Evolutionary conservation across 2,113 vertebrate genomes (phyloP), one percentile per base, ranked within the genome.

Genomic region (Rhizomys pruinosus): DNA sequence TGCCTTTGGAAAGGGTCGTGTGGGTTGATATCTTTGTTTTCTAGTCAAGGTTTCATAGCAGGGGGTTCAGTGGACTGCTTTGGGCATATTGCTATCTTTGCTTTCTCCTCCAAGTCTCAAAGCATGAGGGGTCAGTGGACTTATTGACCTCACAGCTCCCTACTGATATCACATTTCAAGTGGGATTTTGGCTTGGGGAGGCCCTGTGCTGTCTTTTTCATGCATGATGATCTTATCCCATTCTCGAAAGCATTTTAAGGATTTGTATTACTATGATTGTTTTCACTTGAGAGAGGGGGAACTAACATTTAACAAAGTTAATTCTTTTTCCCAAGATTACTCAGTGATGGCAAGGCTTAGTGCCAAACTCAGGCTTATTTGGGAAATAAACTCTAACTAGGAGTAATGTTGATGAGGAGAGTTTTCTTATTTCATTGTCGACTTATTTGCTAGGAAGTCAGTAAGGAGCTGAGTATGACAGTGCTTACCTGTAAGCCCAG

Each of bases 131-230:
- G 25, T 17, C 2, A 11, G 27, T 4, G 13, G 47, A 20, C 37
- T 0, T 5, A 22, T 0, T 25, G 55, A 12, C 4, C 32, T 17
- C 23, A 2, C 3, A 9, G 57, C 6, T 11, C 22, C 23, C 57
- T 0, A 0, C 27, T 0, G 32, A 29, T 25, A n/a, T 10, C 12
- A 1, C 2, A 0, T 32, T 90, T 66, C 44, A 0, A 1, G 13
- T n/a, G 34, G 15, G 64, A 29, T 4, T 61, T 61, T 17, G 7
- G 16, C 57, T 39, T 39, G 16, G 23, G 29, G 52, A 34, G 47
- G 47, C 69, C 27, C 32, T 20, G 15, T 32, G 12, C 16, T 61
- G 0, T 4, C n/a, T 44, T 25, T 91, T 84, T 47, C 22, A 34
- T n/a, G 25, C 39, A 0, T 9, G 7, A 1, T 2, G 13, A 27